Evolutionary conservation across 2,888 invertebrate genomes (phyloP), one percentile per base, ranked within the genome.

Genomic region (Bruchidius siliquastri): DNA sequence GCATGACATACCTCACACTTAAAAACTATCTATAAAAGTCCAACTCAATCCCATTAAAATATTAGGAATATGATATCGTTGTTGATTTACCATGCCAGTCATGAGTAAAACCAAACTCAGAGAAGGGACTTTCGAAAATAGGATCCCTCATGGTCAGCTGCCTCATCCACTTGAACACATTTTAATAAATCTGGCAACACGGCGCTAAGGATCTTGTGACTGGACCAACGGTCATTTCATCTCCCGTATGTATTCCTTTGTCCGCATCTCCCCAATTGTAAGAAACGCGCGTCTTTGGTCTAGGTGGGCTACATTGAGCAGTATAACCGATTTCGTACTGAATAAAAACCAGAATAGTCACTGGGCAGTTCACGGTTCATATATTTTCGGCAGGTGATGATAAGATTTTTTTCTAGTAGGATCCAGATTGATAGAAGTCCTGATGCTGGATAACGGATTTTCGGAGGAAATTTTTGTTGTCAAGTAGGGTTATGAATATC

Each of bases 141-240:
- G n/a, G n/a, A n/a, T n/a, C n/a, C n/a, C n/a, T n/a, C n/a, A n/a
- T n/a, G n/a, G n/a, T n/a, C n/a, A n/a, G n/a, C n/a, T n/a, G n/a
- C n/a, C n/a, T n/a, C n/a, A n/a, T n/a, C n/a, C n/a, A n/a, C n/a
- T n/a, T n/a, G n/a, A n/a, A n/a, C n/a, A n/a, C 18, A 8, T 13
- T 49, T 13, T 18, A 30, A 13, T 49, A 49, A 49, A 49, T 49
- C 10, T 49, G 49, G 18, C 49, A 49, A 49, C 49, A 13, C 18
- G 3, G 49, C 49, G 49, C 49, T 13, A 49, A 49, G 49, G 49
- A 13, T 49, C 49, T 69, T 71, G 49, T 49, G 68, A 70, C 75
- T 77, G 79, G 79, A 80, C 79, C 80, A 80, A 80, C 80, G 80
- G 80, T 80, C 80, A 79, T 79, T 79, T 78, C 76, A 49, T 49